Percentiles rank a stretch among this genome's conserved stretches.
These are phyloP conservation scores for Leptobrachium ailaonicum DNA, from an alignment of 2,113 vertebrate species.

Conservation along the genomic window DNA sequence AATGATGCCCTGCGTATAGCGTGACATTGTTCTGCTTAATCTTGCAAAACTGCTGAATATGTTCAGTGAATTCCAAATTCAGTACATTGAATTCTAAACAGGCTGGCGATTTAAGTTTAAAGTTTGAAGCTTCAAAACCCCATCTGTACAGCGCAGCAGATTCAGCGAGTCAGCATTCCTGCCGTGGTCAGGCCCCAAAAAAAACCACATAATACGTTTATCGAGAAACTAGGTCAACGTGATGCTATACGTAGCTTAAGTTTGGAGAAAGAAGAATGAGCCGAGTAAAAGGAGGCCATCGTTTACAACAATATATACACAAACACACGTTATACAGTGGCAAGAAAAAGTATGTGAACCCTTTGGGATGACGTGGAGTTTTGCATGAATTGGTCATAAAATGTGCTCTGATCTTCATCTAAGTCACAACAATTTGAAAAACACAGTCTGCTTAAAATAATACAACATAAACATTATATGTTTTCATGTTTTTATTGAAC, in stretches of 20 bases:
- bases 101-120: neutral
- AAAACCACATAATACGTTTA: neutral
- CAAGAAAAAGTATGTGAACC: no score
- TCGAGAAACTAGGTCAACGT: neutral
- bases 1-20: neutral
- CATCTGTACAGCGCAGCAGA: slow-evolving; percentile 3
- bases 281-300: neutral
- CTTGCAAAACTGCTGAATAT: slow-evolving; percentile 18
- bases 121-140: slow-evolving; percentile 7
- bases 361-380: no score
- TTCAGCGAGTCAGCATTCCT: slow-evolving; percentile 16
- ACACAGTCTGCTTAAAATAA: no score
- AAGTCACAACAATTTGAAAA: no score
- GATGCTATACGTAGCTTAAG: no score
- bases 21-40: neutral
- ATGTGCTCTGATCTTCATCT: no score
- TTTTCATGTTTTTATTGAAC: no score
- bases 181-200: neutral
- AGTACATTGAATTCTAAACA: slow-evolving; percentile 1
- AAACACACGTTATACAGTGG: no score
- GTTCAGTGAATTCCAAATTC: slow-evolving; percentile 5
- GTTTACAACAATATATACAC: no score
- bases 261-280: no score
- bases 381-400: no score
- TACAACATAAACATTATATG: no score